Evolutionary conservation across 2,797 vertebrate species (phyloP), one percentile per base, ranked within the genome.

Genomic region (Amblyopsis hoosieri): DNA sequence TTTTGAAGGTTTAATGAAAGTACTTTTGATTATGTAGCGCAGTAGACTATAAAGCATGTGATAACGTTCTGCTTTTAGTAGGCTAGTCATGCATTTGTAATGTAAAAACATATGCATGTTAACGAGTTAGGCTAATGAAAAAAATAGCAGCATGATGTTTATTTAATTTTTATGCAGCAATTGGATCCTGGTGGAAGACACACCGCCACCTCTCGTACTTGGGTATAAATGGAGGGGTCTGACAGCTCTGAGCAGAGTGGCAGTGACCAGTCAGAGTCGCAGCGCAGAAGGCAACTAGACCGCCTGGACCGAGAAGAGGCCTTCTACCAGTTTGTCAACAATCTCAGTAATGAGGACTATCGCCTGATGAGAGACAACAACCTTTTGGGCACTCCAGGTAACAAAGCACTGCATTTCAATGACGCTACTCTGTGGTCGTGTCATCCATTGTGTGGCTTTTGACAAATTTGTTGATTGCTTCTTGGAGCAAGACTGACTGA

Each of bases 291-390:
- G 79, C 98, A 99, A 72, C 92, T 94, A 82, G 97, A 98, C 82
- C 95, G 98, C 11, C 90, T 99, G 61, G 94, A 95, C 84, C 89
- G 98, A 73, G 98, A 99, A 64, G 98, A 99, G 85, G 97, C 96
- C 78, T 99, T 98, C 88, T 99, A 99, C 85, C 98, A 98, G 76
- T 99, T 99, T 90, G 97, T 99, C 74, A 99, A 99, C 92, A 98
- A 95, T 86, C 93, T 99, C 79, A 99, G 96, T 72, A 96, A 99
- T 84, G 97, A 98, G 74, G 98, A 99, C 83, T 99, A 99, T 88
- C 94, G 98, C 61, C 95, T 99, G 70, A 99, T 99, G 98, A 96
- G 98, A 82, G 98, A 99, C 86, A 99, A 99, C 90, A 99, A 99
- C 86, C 95, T 99, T 65, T 85, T 99, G 66, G 97, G 97, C 67